phyloP scores from a whole-genome alignment of 1,140 invertebrate species.

The Myzus persicae region DNA sequence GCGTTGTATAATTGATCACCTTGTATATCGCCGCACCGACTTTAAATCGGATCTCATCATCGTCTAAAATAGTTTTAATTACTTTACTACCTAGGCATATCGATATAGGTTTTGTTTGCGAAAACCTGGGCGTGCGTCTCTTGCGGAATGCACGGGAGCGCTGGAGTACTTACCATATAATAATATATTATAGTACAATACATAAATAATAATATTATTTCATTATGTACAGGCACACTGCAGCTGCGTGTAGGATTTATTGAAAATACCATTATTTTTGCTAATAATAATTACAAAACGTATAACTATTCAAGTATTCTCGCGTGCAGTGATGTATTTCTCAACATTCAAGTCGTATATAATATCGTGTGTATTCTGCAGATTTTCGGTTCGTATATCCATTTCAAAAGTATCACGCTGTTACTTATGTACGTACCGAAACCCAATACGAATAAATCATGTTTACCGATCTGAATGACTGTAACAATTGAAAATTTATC shows the following conservation, averaged over 20 bases:
- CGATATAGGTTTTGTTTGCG: not conserved
- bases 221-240: no score
- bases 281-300: constrained; percentile 15
- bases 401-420: constrained; percentile 10
- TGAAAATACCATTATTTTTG: not conserved
- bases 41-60: not conserved
- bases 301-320: not conserved
- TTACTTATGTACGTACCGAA: not conserved
- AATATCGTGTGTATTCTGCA: not conserved
- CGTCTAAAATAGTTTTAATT: not conserved
- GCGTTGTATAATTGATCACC: not conserved
- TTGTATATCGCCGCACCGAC: not conserved
- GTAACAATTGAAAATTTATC: not conserved
- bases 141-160: not conserved
- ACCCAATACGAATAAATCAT: constrained; percentile 17
- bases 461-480: not conserved
- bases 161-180: not conserved
- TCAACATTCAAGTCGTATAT: not conserved
- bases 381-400: not conserved
- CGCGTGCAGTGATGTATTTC: not conserved
- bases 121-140: not conserved
- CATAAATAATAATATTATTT: no score
- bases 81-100: not conserved
- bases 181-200: not conserved
- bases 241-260: not conserved